Conservation (phyloP, 2,888 invertebrate genomes). For the Tiliacea citrago region DNA sequence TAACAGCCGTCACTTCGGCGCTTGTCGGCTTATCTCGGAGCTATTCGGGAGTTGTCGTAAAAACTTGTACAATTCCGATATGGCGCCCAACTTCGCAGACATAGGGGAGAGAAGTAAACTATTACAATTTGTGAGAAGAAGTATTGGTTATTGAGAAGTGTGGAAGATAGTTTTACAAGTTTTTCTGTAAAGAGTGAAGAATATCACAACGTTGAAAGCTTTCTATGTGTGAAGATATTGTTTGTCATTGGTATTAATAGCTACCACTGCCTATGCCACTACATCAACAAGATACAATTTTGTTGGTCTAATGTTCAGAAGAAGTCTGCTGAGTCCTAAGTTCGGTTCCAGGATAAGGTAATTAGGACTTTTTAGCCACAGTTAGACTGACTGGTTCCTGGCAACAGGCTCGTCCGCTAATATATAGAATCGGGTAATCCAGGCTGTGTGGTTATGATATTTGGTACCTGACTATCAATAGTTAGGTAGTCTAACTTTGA, state of each 20-base stretch:
- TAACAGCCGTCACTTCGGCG: not conserved
- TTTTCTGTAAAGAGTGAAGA: not conserved
- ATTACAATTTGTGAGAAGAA: slow-evolving; percentile 16
- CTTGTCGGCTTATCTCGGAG: not conserved
- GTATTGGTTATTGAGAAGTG: not conserved
- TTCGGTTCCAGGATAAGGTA: no score
- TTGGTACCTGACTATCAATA: no score
- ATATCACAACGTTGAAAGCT: not conserved
- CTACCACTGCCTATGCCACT: no score
- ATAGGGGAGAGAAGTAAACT: slow-evolving; percentile 28
- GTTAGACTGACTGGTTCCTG: no score
- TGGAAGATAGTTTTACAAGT: not conserved
- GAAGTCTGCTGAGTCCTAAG: no score
- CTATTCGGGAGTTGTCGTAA: not conserved
- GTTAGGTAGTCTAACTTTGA: not conserved
- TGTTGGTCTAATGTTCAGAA: no score
- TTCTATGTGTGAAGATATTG: not conserved
- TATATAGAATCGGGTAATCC: no score
- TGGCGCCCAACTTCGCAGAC: slow-evolving; percentile 44
- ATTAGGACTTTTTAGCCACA: no score
- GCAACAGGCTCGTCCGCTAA: no score
- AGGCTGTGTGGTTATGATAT: no score
- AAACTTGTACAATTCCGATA: slow-evolving; percentile 7
- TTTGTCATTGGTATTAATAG: not conserved
- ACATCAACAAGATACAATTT: no score